A percentile compares a stretch with the other conserved stretches of the same genome.
Evolutionary conservation across 2,797 vertebrate genomes (phyloP).

Genomic region (Tiaroga cobitis): DNA sequence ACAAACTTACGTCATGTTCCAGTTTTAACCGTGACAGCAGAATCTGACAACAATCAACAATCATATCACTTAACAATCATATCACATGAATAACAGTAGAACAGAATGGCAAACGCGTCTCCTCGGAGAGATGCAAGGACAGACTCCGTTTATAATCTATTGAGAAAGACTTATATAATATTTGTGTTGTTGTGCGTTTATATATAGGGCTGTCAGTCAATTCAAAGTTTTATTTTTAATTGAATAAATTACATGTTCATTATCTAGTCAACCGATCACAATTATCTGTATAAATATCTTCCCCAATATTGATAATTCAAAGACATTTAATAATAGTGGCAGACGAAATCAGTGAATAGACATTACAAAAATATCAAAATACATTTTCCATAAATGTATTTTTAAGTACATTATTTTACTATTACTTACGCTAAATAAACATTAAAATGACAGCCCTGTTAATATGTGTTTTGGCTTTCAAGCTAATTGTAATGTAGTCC

Average conservation of each 20-base stretch:
- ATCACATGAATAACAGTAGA: background rate
- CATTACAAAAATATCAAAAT: background rate
- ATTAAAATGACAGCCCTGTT: background rate
- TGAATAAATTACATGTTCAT: background rate
- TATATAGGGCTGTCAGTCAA: too few relatives aligned
- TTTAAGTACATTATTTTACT: background rate
- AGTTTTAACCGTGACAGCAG: background rate
- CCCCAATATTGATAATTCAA: background rate
- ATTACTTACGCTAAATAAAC: background rate
- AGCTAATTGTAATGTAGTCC: background rate
- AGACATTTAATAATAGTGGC: background rate
- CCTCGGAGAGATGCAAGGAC: background rate
- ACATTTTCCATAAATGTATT: background rate
- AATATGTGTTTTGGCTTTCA: background rate
- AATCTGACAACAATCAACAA: background rate
- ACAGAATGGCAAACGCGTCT: background rate
- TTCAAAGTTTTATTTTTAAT: background rate
- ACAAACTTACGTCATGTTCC: background rate
- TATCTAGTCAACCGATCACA: background rate
- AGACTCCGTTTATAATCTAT: background rate
- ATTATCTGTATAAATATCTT: background rate
- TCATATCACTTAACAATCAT: background rate
- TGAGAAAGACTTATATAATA: background rate
- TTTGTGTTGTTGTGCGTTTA: background rate
- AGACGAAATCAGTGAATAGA: background rate